Base-by-base conservation (phyloP, 2,888 invertebrate species). In the Cabera pusaria region DNA sequence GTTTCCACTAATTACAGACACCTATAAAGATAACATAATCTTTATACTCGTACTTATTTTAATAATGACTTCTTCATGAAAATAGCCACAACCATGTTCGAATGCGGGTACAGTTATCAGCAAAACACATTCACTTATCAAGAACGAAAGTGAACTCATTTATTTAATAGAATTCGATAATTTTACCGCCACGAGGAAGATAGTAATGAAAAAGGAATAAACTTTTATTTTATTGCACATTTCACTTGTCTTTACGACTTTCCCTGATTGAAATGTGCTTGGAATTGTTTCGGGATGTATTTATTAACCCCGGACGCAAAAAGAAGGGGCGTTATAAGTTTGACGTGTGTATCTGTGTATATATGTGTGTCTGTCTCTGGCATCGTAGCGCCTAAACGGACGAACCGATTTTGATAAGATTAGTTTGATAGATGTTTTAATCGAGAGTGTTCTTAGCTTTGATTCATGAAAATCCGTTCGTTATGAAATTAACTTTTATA, bases 211-310 rank as follows among this genome's bases (percentile, higher is more conserved):
- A 46, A 47, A 36, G 32, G 32, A 49, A 56, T 64, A 58, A 61
- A 62, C 36, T 26, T 52, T 50, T 49, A 53, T 52, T 53, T 62
- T 62, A 64, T 55, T 48, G 51, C 56, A 51, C 54, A 56, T 52
- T 55, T 49, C 52, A 49, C 47, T 56, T 46, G 45, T 45, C 8
- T 54, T 53, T 48, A 53, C 42, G 48, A 48, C 24, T 27, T 42
- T 24, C 23, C 39, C 27, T 39, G 43, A 50, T 53, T 46, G 36
- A 33, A 44, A 37, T 34, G 37, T 20, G 39, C 25, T 40, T 41
- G 21, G 11, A 50, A 46, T 42, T 39, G 35, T 46, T 44, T 47
- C n/a, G 27, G 35, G 42, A 50, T 46, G 17, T n/a, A n/a, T n/a
- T n/a, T n/a, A n/a, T n/a, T n/a, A n/a, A n/a, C n/a, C n/a, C n/a